Conservation (phyloP, 2,113 vertebrate genomes). For the Collichthys lucidus region DNA sequence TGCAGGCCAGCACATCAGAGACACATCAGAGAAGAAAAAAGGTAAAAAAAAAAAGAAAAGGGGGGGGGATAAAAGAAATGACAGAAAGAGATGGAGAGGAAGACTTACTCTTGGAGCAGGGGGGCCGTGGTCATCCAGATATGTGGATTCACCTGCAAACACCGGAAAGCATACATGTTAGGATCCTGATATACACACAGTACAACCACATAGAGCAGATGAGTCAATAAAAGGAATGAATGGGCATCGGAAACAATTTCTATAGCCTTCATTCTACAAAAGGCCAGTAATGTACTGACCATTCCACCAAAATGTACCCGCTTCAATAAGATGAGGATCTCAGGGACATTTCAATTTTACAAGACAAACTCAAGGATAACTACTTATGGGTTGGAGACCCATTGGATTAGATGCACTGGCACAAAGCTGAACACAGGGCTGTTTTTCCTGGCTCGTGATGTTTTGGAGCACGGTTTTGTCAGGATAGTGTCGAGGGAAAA, state of each 20-base stretch:
- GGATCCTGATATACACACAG: not conserved
- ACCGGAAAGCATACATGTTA: slow-evolving; percentile 30
- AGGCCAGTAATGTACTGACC: not conserved
- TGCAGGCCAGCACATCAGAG: slow-evolving; percentile 48
- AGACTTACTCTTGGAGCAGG: slow-evolving; percentile 89
- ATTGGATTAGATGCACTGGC: not conserved
- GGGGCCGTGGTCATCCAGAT: slow-evolving; percentile 93
- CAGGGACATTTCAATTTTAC: not conserved
- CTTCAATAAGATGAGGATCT: not conserved
- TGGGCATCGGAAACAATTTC: not conserved
- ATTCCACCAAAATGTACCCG: too few relatives aligned
- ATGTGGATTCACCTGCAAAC: slow-evolving; percentile 93
- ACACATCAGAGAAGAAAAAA: slow-evolving; percentile 29
- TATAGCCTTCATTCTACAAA: not conserved
- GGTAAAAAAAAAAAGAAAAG: too few relatives aligned
- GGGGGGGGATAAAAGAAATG: slow-evolving; percentile 4
- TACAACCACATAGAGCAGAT: not conserved
- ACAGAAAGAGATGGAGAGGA: not conserved
- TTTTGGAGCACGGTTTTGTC: too few relatives aligned
- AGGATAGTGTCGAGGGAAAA: not conserved
- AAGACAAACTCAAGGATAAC: not conserved
- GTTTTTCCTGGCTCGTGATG: not conserved
- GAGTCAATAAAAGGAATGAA: not conserved
- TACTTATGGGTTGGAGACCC: too few relatives aligned
- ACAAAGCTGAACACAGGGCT: not conserved